These are phyloP conservation scores for Spodoptera picta DNA, from an alignment of 2,888 invertebrate genomes.

Conservation along the genomic window DNA sequence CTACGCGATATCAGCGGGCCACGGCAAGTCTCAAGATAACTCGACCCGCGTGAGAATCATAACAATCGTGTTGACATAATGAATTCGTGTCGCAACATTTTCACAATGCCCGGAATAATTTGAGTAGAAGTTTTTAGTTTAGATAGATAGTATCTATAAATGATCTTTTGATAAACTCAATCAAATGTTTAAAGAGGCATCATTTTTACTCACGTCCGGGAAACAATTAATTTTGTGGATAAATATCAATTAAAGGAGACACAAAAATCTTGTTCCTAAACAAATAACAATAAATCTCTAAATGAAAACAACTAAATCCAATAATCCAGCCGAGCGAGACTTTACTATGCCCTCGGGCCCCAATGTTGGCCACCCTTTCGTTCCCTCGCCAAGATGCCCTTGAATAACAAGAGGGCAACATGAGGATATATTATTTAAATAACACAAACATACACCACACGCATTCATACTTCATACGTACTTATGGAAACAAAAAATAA, in stretches of 20 bases:
- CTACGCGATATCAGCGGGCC: constrained; percentile 64
- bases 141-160: no score
- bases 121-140: no score
- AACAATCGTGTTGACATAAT: constrained; percentile 57
- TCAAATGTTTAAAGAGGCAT: no score
- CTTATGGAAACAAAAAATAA: not conserved
- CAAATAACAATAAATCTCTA: constrained; percentile 39
- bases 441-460: not conserved
- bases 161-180: no score
- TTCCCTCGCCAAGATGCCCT: constrained; percentile 46
- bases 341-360: constrained; percentile 32
- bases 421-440: constrained; percentile 23
- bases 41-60: constrained; percentile 67
- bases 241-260: constrained; percentile 19
- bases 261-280: constrained; percentile 10
- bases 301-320: constrained; percentile 55
- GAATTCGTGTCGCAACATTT: constrained; percentile 40
- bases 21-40: constrained; percentile 72
- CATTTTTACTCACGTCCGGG: not conserved
- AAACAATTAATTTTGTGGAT: constrained; percentile 8
- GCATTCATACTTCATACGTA: constrained; percentile 2
- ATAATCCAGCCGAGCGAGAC: constrained; percentile 49
- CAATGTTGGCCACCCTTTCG: constrained; percentile 27
- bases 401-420: constrained; percentile 36
- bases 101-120: no score